These are phyloP conservation scores for Hippocampus zosterae DNA, from an alignment of 2,113 vertebrate genomes.

Conservation along the genomic window DNA sequence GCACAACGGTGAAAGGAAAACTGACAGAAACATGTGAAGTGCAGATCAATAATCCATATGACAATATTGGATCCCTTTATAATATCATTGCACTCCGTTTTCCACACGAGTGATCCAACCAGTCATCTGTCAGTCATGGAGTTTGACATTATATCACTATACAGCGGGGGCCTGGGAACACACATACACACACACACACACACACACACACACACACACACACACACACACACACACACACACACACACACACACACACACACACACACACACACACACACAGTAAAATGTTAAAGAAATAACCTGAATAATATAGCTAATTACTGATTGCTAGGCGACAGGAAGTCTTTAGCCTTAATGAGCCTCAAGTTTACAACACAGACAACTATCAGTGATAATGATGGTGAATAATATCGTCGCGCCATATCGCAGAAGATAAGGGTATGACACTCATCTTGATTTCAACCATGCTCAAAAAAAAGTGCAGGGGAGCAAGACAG, in stretches of 20 bases:
- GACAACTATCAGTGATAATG: slow-evolving; percentile 2
- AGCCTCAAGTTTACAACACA: neutral
- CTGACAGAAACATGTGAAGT: neutral
- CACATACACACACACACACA: no score
- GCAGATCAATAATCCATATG: neutral
- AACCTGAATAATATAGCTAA: neutral
- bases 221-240: neutral
- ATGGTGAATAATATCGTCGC: neutral
- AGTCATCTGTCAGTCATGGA: neutral
- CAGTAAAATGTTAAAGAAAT: neutral
- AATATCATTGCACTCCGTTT: neutral
- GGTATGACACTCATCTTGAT: slow-evolving; percentile 14
- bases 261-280: neutral
- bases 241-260: no score
- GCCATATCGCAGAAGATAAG: neutral
- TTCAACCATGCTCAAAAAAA: slow-evolving; percentile 1
- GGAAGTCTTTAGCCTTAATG: neutral
- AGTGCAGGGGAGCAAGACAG: slow-evolving; percentile 5
- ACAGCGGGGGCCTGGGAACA: no score
- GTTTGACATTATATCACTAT: neutral
- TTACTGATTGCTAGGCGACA: neutral
- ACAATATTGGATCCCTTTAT: neutral
- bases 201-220: no score
- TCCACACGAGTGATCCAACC: neutral
- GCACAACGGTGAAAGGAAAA: slow-evolving; percentile 1